phyloP scores from a whole-genome alignment of 2,113 vertebrate species.

The Lynx canadensis region DNA sequence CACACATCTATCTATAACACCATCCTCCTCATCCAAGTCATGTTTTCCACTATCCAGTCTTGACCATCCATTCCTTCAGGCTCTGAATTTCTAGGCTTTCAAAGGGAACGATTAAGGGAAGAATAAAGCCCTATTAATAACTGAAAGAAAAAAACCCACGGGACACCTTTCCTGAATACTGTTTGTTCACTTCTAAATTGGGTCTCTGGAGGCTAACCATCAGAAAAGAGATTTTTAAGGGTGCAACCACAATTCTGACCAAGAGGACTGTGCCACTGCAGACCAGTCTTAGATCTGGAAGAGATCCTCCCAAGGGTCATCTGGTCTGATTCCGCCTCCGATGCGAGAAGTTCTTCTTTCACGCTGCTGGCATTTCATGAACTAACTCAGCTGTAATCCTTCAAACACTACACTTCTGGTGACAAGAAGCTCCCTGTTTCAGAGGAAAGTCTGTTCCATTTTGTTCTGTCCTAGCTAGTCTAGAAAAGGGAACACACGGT shows the following conservation, averaged over 20 bases:
- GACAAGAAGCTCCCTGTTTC: background rate
- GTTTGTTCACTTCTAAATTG: background rate
- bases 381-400: background rate
- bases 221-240: background rate
- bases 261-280: background rate
- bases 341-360: background rate
- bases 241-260: background rate
- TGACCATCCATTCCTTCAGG: background rate
- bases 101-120: background rate
- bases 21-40: background rate
- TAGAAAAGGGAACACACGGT: background rate
- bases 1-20: background rate
- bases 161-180: background rate
- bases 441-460: background rate
- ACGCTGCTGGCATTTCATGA: conserved; percentile 14
- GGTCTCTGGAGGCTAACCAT: background rate
- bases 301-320: background rate
- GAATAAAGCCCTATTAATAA: background rate
- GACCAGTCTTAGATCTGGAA: background rate
- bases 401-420: background rate
- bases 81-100: background rate
- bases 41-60: background rate
- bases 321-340: background rate
- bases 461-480: conserved; percentile 27
- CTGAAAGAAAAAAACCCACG: background rate